Conservation (phyloP, 2,888 invertebrate genomes). For the Sphaerophoria rueppellii region DNA sequence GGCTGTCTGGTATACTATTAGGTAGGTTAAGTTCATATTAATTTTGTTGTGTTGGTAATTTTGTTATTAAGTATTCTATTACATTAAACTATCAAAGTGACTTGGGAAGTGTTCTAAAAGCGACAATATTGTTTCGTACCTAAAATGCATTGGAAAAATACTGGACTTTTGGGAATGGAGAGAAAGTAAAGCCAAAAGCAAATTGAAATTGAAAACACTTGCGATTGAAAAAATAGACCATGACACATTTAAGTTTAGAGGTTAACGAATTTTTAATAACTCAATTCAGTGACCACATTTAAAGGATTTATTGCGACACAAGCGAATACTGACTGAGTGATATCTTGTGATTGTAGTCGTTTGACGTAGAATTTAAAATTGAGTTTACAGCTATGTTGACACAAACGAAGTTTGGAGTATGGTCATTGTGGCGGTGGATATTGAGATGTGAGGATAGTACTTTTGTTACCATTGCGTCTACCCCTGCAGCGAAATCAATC, state of each 20-base stretch:
- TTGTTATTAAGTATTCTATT: constrained; percentile 58
- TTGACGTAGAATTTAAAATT: too few species aligned
- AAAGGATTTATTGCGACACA: too few species aligned
- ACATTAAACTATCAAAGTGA: neutral
- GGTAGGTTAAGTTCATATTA: constrained; percentile 75
- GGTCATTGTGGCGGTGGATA: too few species aligned
- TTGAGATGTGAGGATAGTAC: too few species aligned
- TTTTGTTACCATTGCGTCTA: too few species aligned
- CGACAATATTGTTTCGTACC: constrained; percentile 26
- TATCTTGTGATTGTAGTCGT: too few species aligned
- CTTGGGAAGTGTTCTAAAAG: constrained; percentile 43
- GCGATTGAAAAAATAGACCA: neutral
- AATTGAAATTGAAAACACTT: neutral
- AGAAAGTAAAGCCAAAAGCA: constrained; percentile 48
- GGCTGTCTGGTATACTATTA: constrained; percentile 81
- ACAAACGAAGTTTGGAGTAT: too few species aligned
- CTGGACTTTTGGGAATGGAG: constrained; percentile 7
- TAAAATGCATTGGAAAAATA: constrained; percentile 49
- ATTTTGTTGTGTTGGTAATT: neutral
- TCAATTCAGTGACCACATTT: too few species aligned
- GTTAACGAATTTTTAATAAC: neutral
- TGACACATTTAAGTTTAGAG: neutral
- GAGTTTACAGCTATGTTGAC: too few species aligned
- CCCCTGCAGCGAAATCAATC: too few species aligned
- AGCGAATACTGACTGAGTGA: too few species aligned